Percentiles rank a stretch among this genome's conserved stretches.
These are phyloP conservation scores for Natator depressus DNA, from an alignment of 2,113 vertebrate species.

Conservation along the genomic window DNA sequence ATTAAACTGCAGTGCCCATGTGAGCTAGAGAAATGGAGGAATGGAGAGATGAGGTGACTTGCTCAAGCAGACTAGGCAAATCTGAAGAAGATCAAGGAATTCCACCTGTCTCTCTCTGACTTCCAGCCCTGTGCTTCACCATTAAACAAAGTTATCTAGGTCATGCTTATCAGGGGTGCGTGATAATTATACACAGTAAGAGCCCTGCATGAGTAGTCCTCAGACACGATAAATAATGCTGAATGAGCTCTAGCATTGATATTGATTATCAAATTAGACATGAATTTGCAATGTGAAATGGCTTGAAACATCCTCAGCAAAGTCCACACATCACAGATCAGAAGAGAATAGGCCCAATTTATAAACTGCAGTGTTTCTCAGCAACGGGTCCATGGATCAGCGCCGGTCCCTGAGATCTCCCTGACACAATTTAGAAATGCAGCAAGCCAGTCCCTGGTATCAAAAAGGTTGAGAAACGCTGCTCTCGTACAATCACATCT, in stretches of 20 bases:
- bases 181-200: not conserved
- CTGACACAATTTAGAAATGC: not conserved
- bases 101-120: fast-evolving
- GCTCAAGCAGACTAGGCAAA: not conserved
- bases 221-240: not conserved
- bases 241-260: not conserved
- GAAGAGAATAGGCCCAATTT: not conserved
- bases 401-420: not conserved
- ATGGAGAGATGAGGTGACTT: not conserved
- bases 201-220: not conserved
- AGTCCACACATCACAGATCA: not conserved
- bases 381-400: not conserved
- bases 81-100: not conserved
- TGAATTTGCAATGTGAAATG: not conserved
- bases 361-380: not conserved
- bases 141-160: not conserved
- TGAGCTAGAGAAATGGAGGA: not conserved
- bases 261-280: not conserved
- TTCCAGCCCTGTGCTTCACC: not conserved
- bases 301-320: slow-evolving; percentile 13
- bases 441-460: not conserved
- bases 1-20: not conserved
- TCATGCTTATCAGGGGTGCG: not conserved
- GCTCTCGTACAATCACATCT: not conserved
- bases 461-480: not conserved